Base-by-base conservation (phyloP, 2,797 vertebrate genomes). In the Gobionotothen gibberifrons region DNA sequence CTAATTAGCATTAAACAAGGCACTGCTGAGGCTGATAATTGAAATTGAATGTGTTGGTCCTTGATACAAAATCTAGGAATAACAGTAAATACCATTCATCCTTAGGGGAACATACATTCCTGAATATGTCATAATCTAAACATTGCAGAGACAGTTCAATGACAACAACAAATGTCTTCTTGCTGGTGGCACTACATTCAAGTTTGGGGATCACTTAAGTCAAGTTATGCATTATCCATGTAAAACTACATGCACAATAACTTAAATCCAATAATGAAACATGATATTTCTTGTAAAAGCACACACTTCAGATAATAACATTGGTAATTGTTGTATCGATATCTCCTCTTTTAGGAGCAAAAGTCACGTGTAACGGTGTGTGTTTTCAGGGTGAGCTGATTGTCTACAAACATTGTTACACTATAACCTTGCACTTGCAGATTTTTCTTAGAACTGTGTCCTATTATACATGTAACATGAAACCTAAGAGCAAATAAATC, bases 371-470 rank as follows among this genome's bases (percentile, higher is more conserved):
- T 32, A 29, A 21, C 7, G 11, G 1, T 3, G 47, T 39, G 10
- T 54, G 52, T 46, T 69, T 56, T 63, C 32, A 54, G 0, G 46
- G 9, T 60, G 40, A 71, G 46, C 48, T 58, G 21, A 57, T 64
- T 61, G 49, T 69, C 39, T 76, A 52, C 49, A 79, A 66, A 79
- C 56, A 72, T 40, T 6, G 22, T 79, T 57, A 54, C 42, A 76
- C 68, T 75, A 8, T 36, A 66, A 12, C 43, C 3, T 70, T 59
- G 14, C 32, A 40, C 3, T 3, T 42, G 26, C 26, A 59, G 19
- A 1, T 32, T 68, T 5, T 69, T 83, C 59, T 51, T 11, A 16
- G 48, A 53, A 53, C 42, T 19, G 22, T 21, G 14, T 22, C 39
- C 3, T 12, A 1, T 36, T 15, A 15, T 65, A 57, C 82, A 79